A percentile compares a stretch with the other conserved stretches of the same genome.
Conservation (phyloP, 2,797 vertebrate species). For the Hephaestus fuliginosus region DNA sequence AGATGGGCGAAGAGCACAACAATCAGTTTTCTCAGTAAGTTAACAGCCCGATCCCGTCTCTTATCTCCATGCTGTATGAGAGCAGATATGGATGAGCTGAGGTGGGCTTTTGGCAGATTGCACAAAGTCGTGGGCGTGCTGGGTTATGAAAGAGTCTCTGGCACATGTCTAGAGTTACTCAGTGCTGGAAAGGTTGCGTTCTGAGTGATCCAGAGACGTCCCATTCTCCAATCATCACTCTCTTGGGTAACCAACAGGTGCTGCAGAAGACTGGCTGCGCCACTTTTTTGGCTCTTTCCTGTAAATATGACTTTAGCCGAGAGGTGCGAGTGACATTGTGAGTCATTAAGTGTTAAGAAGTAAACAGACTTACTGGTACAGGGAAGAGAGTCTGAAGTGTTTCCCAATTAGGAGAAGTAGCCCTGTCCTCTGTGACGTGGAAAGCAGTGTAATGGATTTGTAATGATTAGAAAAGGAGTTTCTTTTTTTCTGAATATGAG, state of each 20-base stretch:
- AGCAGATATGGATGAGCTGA: conserved; percentile 60
- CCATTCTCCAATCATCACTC: conserved; percentile 69
- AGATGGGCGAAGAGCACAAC: conserved; percentile 2
- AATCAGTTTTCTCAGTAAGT: conserved; percentile 16
- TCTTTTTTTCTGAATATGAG: not conserved
- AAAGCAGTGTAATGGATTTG: not conserved
- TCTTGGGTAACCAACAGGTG: conserved; percentile 77
- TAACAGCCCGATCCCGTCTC: conserved; percentile 39
- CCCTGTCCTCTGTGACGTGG: not conserved
- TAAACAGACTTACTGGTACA: conserved; percentile 65
- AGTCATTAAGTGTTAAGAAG: conserved; percentile 67
- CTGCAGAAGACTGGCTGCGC: conserved; percentile 62
- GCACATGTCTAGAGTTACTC: conserved; percentile 70
- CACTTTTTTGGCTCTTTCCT: conserved; percentile 70
- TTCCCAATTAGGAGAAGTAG: conserved; percentile 46
- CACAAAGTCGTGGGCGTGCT: conserved; percentile 54
- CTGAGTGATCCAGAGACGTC: conserved; percentile 67
- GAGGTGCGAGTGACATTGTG: conserved; percentile 74
- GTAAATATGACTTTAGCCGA: conserved; percentile 75
- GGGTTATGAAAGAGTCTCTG: conserved; percentile 74
- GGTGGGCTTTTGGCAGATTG: conserved; percentile 62
- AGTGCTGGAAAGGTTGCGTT: conserved; percentile 62
- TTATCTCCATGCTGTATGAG: conserved; percentile 49
- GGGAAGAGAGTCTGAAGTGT: conserved; percentile 36
- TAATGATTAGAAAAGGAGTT: not conserved